Base-by-base conservation (phyloP, 2,797 vertebrate species). In the Propithecus perrieri region DNA sequence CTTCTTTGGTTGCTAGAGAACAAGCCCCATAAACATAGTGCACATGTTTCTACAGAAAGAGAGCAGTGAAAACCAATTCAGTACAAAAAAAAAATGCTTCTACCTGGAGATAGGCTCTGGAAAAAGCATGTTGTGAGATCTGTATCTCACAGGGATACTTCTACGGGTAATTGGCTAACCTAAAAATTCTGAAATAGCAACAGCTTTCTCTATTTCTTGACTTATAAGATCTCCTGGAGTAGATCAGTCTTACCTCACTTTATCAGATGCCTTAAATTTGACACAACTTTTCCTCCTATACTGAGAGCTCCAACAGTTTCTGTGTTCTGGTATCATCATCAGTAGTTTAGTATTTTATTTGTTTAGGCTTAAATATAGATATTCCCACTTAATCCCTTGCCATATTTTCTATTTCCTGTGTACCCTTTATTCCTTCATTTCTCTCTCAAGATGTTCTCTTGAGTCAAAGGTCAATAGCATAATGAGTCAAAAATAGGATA, bases 401-500 rank as follows among this genome's bases (percentile, higher is more conserved):
- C 69, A 43, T 71, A 80, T 91, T 76, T 97, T 90, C 79, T 88
- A 92, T 83, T 96, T 98, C 94, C 84, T 81, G 84, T 78, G 57
- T 90, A 80, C 28, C 53, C 72, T 96, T 95, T 94, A 79, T n/a
- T 85, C 80, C 74, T 89, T 91, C 79, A n/a, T 71, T 79, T 90
- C 63, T 91, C 26, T 89, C 75, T 76, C 53, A 93, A 55, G 50
- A 90, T 53, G 76, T 35, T 91, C 43, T 96, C 76, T 83, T 53
- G 41, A 94, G 71, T 85, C 91, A 96, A 93, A 97, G 79, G 94
- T 94, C 94, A 96, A 76, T 8, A 80, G 46, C 69, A 94, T 72
- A 94, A 94, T 93, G 94, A 97, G 35, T 95, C 92, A 97, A n/a
- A 96, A 97, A 87, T 84, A 89, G 97, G 53, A 71, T 30, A 94